These are phyloP conservation scores for Phyto melanocephala DNA, from an alignment of 2,888 invertebrate species.

Conservation along the genomic window DNA sequence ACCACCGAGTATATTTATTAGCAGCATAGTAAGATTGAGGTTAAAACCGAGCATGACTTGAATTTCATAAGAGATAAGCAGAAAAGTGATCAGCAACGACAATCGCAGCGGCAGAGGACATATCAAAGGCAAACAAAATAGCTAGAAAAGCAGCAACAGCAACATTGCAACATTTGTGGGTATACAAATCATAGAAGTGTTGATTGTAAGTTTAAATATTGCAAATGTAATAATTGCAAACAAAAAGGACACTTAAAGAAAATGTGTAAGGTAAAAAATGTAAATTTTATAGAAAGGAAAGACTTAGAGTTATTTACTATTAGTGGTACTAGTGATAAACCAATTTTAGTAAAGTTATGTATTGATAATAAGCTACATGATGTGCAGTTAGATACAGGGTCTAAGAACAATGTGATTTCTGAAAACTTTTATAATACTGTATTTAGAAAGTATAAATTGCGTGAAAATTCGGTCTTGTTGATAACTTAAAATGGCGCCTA, in stretches of 20 bases:
- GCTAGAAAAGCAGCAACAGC: no score
- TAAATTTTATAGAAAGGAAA: conserved; percentile 28
- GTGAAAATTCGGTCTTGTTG: conserved; percentile 27
- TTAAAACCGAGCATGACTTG: no score
- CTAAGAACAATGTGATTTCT: conserved; percentile 41
- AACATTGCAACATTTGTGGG: not conserved
- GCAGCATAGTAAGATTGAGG: no score
- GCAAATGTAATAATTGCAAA: not conserved
- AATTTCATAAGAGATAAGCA: no score
- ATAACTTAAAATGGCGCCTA: conserved; percentile 42
- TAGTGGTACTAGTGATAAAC: conserved; percentile 17
- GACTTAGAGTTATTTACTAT: conserved; percentile 20
- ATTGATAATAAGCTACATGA: conserved; percentile 25
- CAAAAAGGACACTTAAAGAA: conserved; percentile 20
- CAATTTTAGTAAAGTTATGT: conserved; percentile 19
- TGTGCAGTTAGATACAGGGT: conserved; percentile 56
- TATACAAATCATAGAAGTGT: not conserved
- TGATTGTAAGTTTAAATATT: not conserved
- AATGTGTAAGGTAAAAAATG: conserved; percentile 45
- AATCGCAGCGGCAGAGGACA: no score
- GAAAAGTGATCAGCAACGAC: no score
- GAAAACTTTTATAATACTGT: conserved; percentile 14
- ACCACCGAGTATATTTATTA: not conserved
- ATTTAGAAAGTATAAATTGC: not conserved
- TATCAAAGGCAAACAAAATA: no score